Base-by-base conservation (phyloP, 1,140 invertebrate species). In the Delia radicum region DNA sequence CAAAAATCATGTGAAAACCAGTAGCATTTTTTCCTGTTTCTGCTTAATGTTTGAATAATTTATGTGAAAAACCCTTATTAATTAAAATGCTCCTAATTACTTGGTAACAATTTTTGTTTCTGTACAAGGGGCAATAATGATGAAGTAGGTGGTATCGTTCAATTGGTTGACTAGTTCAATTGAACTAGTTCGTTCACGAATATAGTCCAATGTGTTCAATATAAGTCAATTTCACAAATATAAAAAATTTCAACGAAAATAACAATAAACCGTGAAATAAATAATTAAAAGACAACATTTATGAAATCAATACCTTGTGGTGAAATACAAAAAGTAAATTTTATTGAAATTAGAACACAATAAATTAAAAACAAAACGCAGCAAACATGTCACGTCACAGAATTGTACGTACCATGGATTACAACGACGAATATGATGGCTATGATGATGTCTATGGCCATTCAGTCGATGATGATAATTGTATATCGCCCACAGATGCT, bases 361-460 rank as follows among this genome's bases (percentile, higher is more conserved):
- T 69, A 33, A 69, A n/a, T n/a, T n/a, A n/a, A 33, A 69, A 33
- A 2, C 7, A n/a, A 33, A 69, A 69, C n/a, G 31, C 65, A 69
- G 21, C n/a, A 69, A 75, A 31, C 79, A 94, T 95, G 93, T 92
- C 93, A 75, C 91, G 93, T 18, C 93, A 95, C 85, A 89, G 93
- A 76, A 93, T 93, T 85, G 89, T 95, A 61, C 88, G 93, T 74
- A 91, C 90, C 77, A 91, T 93, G 88, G 91, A 92, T 81, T 94
- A 92, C 86, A 90, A 91, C 12, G 93, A 94, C 80, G 96, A 97
- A 82, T 96, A 95, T 86, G 95, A 97, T 81, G 93, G 91, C 65
- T 96, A 95, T 84, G 94, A 97, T 81, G 94, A 97, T 88, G 91
- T 95, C 75, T 97, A 97, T 86, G 95, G 95, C 2, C 94, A 96